Base-by-base conservation (phyloP, 2,113 vertebrate genomes). In the Eurypyga helias region DNA sequence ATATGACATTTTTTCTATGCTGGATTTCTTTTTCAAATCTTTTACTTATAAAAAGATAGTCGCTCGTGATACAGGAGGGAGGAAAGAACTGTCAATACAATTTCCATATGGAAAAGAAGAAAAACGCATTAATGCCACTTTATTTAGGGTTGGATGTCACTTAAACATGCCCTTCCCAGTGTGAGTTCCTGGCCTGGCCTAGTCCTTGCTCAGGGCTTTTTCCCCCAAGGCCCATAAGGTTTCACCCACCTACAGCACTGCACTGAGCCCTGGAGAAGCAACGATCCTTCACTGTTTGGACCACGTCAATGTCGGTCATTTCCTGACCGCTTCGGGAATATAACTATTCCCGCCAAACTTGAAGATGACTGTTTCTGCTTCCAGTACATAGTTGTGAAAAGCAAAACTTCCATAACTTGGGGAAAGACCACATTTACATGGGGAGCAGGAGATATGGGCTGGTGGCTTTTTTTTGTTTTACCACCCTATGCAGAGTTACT, bases 1-100 rank as follows among this genome's bases (percentile, higher is more conserved):
- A 14, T 3, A 8, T 26, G 6, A 0, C 0, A 2, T 8, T 25
- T 66, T 60, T 67, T 64, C 49, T 9, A 49, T 12, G 5, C 6
- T 57, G 36, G 10, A 4, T 80, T 79, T 61, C 26, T 84, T 75
- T 77, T 73, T n/a, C 2, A n/a, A 58, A 41, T n/a, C 3, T 31
- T 84, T 45, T 46, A 16, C 75, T 64, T 81, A 29, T 36, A 21
- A 54, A 69, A 58, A 18, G 26, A 26, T 41, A 10, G 28, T 57
- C 45, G 6, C 10, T 64, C 14, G n/a, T 45, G 57, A 52, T 4
- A 21, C 13, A 55, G 54, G 17, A 70, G 28, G 46, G 62, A 83
- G 67, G 26, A 64, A 69, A 48, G 43, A 88, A 80, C 25, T 49
- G 66, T 38, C 29, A 64, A 10, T 58, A 69, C 23, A 62, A 15